These are phyloP conservation scores for Tragelaphus scriptus DNA, from an alignment of 2,113 vertebrate species.

Conservation along the genomic window DNA sequence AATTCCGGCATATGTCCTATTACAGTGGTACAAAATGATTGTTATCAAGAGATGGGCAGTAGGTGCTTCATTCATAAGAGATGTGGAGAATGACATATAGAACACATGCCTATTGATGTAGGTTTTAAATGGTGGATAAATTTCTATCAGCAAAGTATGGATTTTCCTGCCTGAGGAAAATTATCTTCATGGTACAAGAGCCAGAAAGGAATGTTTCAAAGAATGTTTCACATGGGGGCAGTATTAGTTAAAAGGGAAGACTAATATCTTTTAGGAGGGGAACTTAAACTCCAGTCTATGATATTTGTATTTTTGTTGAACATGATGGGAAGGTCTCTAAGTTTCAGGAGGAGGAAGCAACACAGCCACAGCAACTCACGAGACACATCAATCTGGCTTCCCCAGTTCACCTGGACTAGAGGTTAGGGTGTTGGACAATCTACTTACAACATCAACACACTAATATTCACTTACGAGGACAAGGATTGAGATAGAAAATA, in stretches of 20 bases:
- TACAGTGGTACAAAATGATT: neutral
- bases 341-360: neutral
- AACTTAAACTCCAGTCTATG: neutral
- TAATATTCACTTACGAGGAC: neutral
- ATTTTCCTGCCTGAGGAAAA: neutral
- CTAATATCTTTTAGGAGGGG: neutral
- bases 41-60: neutral
- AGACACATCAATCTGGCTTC: neutral
- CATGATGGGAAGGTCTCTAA: neutral
- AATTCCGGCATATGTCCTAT: neutral
- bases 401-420: neutral
- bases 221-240: neutral
- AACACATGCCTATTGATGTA: neutral
- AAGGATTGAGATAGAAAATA: neutral
- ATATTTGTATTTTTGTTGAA: neutral
- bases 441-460: neutral
- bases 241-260: neutral
- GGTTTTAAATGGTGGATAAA: neutral
- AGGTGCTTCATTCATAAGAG: neutral
- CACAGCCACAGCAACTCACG: neutral
- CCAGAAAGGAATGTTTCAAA: neutral
- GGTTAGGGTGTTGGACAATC: neutral
- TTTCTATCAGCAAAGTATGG: neutral
- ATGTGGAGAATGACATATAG: neutral
- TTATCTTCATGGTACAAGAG: neutral